Evolutionary conservation across 2,113 vertebrate genomes (phyloP).

Genomic region (Camelus bactrianus): DNA sequence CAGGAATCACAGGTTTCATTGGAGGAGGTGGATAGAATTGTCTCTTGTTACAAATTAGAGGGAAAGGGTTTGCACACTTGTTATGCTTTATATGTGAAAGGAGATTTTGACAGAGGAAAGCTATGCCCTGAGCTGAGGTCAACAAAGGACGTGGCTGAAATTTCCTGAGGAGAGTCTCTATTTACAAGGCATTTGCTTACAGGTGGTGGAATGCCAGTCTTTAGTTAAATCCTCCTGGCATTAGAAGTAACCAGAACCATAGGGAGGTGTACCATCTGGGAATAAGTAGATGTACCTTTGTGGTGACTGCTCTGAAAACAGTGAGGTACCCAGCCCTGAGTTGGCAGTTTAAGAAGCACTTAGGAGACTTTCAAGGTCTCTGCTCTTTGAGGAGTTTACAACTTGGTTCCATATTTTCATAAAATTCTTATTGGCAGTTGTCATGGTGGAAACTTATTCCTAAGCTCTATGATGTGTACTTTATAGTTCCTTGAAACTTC

Average conservation of each 20-base stretch:
- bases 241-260: not conserved
- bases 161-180: not conserved
- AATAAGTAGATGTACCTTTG: not conserved
- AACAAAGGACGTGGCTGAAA: not conserved
- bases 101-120: not conserved
- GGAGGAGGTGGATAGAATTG: not conserved
- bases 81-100: not conserved
- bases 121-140: not conserved
- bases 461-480: conserved; percentile 7
- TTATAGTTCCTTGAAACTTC: conserved; percentile 1
- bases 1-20: not conserved
- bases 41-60: not conserved
- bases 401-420: not conserved
- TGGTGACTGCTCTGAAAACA: not conserved
- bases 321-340: not conserved
- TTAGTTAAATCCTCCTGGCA: not conserved
- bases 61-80: not conserved
- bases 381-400: conserved; percentile 11
- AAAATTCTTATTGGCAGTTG: not conserved
- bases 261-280: not conserved
- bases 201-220: not conserved
- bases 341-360: not conserved
- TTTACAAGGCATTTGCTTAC: not conserved
- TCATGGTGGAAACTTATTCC: not conserved
- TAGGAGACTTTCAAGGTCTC: not conserved